Conservation (phyloP, 2,797 vertebrate genomes). For the Sebastes glaucus region DNA sequence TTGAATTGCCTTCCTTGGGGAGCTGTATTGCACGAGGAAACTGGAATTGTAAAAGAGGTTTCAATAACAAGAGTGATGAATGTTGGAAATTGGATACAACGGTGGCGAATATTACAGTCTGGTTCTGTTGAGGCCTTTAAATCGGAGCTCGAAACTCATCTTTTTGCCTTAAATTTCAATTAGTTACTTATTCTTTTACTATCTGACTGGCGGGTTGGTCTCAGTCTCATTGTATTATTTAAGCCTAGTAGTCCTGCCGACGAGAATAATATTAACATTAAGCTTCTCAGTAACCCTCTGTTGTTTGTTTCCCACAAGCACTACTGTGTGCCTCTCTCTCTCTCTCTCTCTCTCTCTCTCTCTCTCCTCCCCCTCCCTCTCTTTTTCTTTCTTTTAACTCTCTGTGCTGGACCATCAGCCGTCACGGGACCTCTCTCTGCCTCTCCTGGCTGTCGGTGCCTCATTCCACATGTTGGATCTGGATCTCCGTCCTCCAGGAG, state of each 20-base stretch:
- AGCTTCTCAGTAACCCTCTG: too few species aligned
- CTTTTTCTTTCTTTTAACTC: neutral
- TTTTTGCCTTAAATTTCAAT: neutral
- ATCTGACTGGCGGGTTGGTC: neutral
- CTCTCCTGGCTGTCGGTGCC: too few species aligned
- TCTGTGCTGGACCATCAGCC: too few species aligned
- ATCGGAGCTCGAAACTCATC: neutral
- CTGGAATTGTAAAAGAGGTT: conserved; percentile 42
- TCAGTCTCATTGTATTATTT: neutral
- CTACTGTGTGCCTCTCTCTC: neutral
- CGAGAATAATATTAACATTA: too few species aligned
- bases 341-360: too few species aligned
- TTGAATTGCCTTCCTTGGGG: conserved; percentile 47
- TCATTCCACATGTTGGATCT: too few species aligned
- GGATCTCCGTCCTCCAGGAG: too few species aligned
- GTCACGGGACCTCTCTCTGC: too few species aligned
- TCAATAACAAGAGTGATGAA: conserved; percentile 40
- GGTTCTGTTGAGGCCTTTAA: neutral
- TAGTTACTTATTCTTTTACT: neutral
- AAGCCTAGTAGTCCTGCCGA: neutral
- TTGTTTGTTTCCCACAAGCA: too few species aligned
- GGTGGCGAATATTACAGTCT: neutral
- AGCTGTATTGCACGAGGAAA: conserved; percentile 31
- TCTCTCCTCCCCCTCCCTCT: neutral
- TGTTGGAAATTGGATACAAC: conserved; percentile 31